These are phyloP conservation scores for Thalpophila matura DNA, from an alignment of 2,888 invertebrate genomes.

Conservation along the genomic window DNA sequence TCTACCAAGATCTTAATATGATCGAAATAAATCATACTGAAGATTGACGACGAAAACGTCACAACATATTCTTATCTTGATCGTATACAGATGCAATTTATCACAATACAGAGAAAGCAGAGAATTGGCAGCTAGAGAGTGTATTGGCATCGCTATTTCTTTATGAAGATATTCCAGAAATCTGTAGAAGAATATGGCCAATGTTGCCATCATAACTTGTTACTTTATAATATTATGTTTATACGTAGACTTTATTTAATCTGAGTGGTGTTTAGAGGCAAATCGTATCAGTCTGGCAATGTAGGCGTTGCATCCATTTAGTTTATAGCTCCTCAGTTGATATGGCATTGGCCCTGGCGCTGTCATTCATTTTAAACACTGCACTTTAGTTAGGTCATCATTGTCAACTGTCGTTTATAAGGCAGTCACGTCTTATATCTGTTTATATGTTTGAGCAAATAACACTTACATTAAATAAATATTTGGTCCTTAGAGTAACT, in stretches of 20 bases:
- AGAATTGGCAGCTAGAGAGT: too few relatives aligned
- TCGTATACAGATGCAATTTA: too few relatives aligned
- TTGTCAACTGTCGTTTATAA: slow-evolving; percentile 2
- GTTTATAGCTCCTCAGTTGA: slow-evolving; percentile 66
- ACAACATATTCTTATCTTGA: too few relatives aligned
- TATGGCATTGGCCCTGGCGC: slow-evolving; percentile 70
- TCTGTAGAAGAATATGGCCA: not conserved
- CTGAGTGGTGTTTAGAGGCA: slow-evolving; percentile 39
- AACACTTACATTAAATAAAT: too few relatives aligned
- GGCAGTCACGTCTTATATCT: not conserved
- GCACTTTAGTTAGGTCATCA: slow-evolving; percentile 31
- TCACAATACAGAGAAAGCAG: too few relatives aligned
- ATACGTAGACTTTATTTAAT: slow-evolving; percentile 42
- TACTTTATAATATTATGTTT: too few relatives aligned
- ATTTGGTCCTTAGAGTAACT: not conserved
- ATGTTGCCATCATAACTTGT: too few relatives aligned
- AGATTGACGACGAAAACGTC: too few relatives aligned
- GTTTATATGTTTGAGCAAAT: too few relatives aligned
- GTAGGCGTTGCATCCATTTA: slow-evolving; percentile 54
- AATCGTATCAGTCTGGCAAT: slow-evolving; percentile 45
- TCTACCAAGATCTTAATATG: not conserved
- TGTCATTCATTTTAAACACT: slow-evolving; percentile 41
- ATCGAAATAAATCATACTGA: too few relatives aligned
- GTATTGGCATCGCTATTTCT: too few relatives aligned
- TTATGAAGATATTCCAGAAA: not conserved